Evolutionary conservation across 2,113 vertebrate genomes (phyloP).

Genomic region (Elachura formosa): DNA sequence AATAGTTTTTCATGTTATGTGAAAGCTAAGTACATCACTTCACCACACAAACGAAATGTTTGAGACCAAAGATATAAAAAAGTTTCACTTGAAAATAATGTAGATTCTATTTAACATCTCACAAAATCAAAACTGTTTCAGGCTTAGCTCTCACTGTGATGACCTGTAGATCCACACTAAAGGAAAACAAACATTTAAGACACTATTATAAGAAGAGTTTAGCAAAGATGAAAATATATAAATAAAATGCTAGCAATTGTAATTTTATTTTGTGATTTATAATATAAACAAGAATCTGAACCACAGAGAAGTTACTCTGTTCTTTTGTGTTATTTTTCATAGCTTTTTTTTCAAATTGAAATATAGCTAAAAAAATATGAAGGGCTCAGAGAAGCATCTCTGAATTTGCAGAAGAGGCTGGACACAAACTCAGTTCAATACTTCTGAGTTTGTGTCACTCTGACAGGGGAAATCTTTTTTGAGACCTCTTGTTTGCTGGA

Average conservation of each 20-base stretch:
- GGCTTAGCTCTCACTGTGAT: background rate
- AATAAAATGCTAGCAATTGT: background rate
- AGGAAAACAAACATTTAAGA: background rate
- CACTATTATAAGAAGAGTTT: background rate
- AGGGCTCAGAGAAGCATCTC: accelerated
- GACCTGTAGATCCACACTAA: background rate
- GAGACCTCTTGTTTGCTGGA: background rate
- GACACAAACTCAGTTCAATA: background rate
- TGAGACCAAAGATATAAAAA: background rate
- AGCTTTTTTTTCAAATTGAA: background rate
- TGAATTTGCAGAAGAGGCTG: background rate
- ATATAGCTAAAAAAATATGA: background rate
- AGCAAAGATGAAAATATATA: background rate
- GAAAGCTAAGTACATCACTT: background rate
- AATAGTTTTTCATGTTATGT: background rate
- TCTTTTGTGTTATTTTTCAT: background rate
- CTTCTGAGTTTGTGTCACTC: background rate
- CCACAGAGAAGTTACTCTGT: background rate
- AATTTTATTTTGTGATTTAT: background rate
- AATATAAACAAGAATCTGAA: background rate
- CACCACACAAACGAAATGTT: background rate
- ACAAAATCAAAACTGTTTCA: background rate
- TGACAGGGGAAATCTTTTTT: background rate
- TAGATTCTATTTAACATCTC: background rate
- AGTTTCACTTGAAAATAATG: background rate